Evolutionary conservation across 2,797 vertebrate genomes (phyloP), one percentile per base, ranked within the genome.

Genomic region (Falco cherrug): DNA sequence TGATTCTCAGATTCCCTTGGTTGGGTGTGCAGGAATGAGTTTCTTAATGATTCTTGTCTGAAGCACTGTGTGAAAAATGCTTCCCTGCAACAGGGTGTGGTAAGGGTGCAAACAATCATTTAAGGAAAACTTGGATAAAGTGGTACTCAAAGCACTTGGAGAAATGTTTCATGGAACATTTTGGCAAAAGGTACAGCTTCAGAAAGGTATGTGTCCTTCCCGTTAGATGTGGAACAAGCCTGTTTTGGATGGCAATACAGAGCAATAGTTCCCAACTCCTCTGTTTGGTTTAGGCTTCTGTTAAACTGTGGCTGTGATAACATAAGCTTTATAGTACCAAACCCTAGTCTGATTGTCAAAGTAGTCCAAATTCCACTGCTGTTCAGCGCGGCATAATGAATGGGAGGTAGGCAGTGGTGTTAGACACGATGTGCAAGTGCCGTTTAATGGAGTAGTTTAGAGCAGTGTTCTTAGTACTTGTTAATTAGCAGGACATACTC

Each of bases 351-450:
- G 82, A 56, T 60, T 80, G 82, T 59, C 76, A n/a, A 64, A 76
- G 73, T 81, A 93, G 90, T 87, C 89, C 92, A 94, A 70, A 91
- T 89, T 93, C 90, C 95, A 93, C 33, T 54, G 70, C 67, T 0
- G 3, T 50, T 71, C 74, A 57, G 47, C 45, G 9, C 0, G 14
- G 48, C 22, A 4, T 29, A 15, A 19, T 33, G 92, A 78, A 78
- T 39, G 69, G 56, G 86, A 78, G 68, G 68, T 39, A 39, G 88
- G 92, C 92, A 94, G 80, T 13, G 24, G 33, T 59, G 21, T 41
- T 84, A 74, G 51, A 64, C 22, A 2, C 8, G 60, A 78, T 86
- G 67, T 94, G 64, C 69, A 33, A 88, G 59, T 64, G 75, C 29
- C 75, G n/a, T 85, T 91, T 64, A 67, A 4, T 1, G 28, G 59